Percentiles rank a stretch among this genome's conserved stretches.
phyloP scores from a whole-genome alignment of 2,888 invertebrate species.

The Watsonalla cultraria region DNA sequence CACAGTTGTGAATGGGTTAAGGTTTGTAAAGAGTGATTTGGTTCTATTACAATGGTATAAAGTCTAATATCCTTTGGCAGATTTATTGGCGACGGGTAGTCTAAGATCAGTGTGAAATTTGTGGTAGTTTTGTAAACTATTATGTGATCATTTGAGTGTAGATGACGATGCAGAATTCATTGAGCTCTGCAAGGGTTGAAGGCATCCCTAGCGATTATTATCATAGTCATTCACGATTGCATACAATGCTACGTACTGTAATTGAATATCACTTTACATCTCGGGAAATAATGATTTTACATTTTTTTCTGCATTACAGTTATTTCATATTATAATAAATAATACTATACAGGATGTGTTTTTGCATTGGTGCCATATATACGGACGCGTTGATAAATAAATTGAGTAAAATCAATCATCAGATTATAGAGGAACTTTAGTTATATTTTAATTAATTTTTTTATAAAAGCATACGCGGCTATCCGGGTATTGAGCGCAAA shows the following conservation, averaged over 20 bases:
- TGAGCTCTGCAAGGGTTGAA: slow-evolving; percentile 31
- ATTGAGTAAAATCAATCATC: too few species aligned
- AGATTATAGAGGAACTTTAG: too few species aligned
- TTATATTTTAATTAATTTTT: too few species aligned
- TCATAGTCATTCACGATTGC: slow-evolving; percentile 49
- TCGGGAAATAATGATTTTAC: slow-evolving; percentile 22
- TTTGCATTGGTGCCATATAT: too few species aligned
- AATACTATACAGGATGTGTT: too few species aligned
- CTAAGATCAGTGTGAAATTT: slow-evolving; percentile 34
- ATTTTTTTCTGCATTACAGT: neutral
- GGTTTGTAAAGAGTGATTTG: slow-evolving; percentile 15
- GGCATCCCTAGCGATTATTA: slow-evolving; percentile 16
- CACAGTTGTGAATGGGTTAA: slow-evolving; percentile 47
- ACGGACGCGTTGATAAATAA: too few species aligned
- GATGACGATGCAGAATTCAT: slow-evolving; percentile 46
- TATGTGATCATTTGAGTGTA: slow-evolving; percentile 29
- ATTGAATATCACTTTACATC: slow-evolving; percentile 39
- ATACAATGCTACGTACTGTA: slow-evolving; percentile 34
- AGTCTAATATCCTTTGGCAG: slow-evolving; percentile 19
- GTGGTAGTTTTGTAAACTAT: slow-evolving; percentile 21
- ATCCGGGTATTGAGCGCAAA: too few species aligned
- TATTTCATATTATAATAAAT: neutral
- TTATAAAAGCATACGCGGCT: too few species aligned
- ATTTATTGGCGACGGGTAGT: slow-evolving; percentile 47
- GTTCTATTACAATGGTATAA: slow-evolving; percentile 8